These are phyloP conservation scores for Synergus laeviventris DNA, from an alignment of 2,888 invertebrate species.

Conservation along the genomic window DNA sequence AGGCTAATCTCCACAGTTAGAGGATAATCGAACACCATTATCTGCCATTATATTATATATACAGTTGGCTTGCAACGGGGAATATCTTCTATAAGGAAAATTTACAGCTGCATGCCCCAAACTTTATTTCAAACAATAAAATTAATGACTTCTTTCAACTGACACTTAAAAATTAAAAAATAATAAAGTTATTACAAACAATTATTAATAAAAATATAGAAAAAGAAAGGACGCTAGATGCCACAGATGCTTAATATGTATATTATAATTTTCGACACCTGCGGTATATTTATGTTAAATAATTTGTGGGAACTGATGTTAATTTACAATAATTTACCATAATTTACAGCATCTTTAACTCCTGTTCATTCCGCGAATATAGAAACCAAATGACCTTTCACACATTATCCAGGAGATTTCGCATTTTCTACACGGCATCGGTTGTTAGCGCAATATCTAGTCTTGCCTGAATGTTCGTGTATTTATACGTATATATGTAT, in stretches of 20 bases:
- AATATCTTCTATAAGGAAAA: neutral
- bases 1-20: neutral
- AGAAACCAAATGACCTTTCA: conserved; percentile 14
- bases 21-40: neutral
- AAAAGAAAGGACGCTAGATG: too few species aligned
- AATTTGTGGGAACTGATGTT: neutral
- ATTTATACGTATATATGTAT: neutral
- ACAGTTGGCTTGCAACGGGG: neutral
- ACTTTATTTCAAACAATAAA: too few species aligned
- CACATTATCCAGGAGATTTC: conserved; percentile 9
- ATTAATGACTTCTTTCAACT: neutral
- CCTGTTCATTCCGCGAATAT: neutral
- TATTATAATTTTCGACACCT: too few species aligned
- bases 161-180: too few species aligned
- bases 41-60: too few species aligned
- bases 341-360: neutral
- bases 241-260: too few species aligned
- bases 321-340: neutral
- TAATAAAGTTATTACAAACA: too few species aligned
- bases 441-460: neutral
- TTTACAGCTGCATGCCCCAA: neutral
- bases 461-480: neutral
- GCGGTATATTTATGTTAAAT: neutral
- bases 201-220: too few species aligned
- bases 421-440: conserved; percentile 14